A percentile compares a stretch with the other conserved stretches of the same genome.
Evolutionary conservation across 1,140 invertebrate species (phyloP).

Genomic region (Hestina assimilis): DNA sequence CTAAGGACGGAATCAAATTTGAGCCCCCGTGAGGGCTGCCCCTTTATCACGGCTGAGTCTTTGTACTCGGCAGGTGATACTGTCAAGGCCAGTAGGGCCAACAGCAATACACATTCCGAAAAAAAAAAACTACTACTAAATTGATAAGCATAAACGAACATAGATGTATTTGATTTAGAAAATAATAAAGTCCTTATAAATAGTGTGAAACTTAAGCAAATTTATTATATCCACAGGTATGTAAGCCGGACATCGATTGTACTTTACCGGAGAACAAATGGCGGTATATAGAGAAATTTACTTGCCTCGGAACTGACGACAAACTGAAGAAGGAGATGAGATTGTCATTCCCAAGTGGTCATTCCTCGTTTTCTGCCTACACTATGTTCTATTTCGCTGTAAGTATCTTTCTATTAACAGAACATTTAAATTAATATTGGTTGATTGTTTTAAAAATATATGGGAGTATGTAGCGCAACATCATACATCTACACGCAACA

Average conservation of each 20-base stretch:
- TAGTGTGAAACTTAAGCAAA: too few relatives aligned
- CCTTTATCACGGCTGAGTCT: too few relatives aligned
- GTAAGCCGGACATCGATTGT: conserved; percentile 83
- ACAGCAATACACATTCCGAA: too few relatives aligned
- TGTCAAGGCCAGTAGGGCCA: too few relatives aligned
- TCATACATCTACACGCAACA: too few relatives aligned
- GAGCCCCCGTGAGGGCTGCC: too few relatives aligned
- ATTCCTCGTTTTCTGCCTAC: conserved; percentile 89
- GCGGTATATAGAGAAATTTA: conserved; percentile 83
- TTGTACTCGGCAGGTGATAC: too few relatives aligned
- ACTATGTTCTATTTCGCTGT: conserved; percentile 89
- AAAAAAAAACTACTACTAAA: conserved; percentile 2
- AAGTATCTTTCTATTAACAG: conserved; percentile 76
- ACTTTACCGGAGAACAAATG: conserved; percentile 76
- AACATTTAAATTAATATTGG: too few relatives aligned
- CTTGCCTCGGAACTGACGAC: conserved; percentile 77
- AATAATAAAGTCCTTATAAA: not conserved
- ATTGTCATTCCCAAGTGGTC: conserved; percentile 90
- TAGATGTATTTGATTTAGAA: not conserved
- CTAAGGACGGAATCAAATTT: too few relatives aligned
- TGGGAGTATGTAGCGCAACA: too few relatives aligned
- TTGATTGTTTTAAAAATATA: too few relatives aligned
- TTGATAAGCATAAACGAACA: not conserved
- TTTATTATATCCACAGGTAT: conserved; percentile 75
- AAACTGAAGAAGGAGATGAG: conserved; percentile 85